Base-by-base conservation (phyloP, 2,888 invertebrate genomes). In the Epistrophe eligans region DNA sequence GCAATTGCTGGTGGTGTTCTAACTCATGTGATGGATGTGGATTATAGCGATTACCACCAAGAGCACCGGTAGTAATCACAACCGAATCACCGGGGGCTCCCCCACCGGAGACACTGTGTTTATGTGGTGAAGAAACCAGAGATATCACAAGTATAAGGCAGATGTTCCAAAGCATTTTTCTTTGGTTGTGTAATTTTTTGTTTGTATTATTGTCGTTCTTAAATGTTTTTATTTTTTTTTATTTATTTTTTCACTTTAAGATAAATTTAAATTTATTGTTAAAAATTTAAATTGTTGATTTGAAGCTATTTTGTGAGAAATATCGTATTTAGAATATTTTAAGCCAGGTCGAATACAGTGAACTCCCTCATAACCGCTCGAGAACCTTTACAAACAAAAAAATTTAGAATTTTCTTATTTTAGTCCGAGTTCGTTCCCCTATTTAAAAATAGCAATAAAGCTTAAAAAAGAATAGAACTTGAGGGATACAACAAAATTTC, bases 81-180 rank as follows among this genome's bases (percentile, higher is more conserved):
- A 89, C 87, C 43, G 89, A 90, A 74, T 90, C 90, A 70, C 90
- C 89, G 15, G 90, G 89, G 7, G 90, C 90, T 84, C 90, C 90
- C 58, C 89, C 90, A 77, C 91, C 89, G 62, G 88, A 89, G 52
- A 90, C 90, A 79, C 89, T 88, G 76, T 89, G 89, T 83, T 89
- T 89, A 43, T 90, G 88, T 77, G 90, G 88, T 62, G 85, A 89
- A 88, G 89, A 88, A 70, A 88, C 89, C 82, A 89, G 82, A 64
- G 89, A 87, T 88, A 90, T 88, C 84, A 89, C 89, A 89, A 89
- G 70, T 52, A 88, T 77, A 77, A 88, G 82, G 80, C 84, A 88
- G 64, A 88, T 79, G 79, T 88, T 83, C 83, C 88, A 80, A 82
- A 84, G 71, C 88, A 89, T 89, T 73, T 72, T 88, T 71, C 32